Percentiles rank a stretch among this genome's conserved stretches.
These are phyloP conservation scores for Lasiurus cinereus DNA, from an alignment of 2,113 vertebrate genomes.

Conservation along the genomic window DNA sequence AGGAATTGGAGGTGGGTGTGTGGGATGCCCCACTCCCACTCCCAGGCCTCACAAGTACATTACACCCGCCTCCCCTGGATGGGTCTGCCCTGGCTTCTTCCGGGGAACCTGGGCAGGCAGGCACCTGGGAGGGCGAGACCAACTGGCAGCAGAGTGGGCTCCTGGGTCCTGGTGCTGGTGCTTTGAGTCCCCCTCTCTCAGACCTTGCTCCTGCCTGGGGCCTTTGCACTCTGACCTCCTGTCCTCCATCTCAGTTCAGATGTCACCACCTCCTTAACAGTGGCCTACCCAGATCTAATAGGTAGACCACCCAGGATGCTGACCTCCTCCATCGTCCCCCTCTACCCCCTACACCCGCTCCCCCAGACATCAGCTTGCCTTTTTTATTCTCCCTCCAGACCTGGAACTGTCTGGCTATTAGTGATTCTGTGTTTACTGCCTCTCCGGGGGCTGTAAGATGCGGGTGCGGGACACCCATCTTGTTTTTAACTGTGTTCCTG, in stretches of 20 bases:
- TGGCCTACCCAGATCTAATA: not conserved
- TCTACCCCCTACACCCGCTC: too few species aligned
- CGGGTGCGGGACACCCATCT: not conserved
- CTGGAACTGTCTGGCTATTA: rapidly evolving
- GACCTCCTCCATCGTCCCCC: not conserved
- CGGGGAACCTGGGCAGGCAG: too few species aligned
- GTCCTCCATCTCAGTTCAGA: not conserved
- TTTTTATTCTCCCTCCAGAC: not conserved
- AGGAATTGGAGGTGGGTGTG: not conserved
- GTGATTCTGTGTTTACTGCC: not conserved
- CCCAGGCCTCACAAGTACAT: not conserved
- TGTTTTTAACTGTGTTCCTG: not conserved
- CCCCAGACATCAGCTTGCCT: too few species aligned
- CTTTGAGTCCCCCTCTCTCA: not conserved
- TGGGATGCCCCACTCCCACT: not conserved
- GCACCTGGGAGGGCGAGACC: not conserved
- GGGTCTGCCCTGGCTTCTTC: not conserved
- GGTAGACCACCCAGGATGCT: constrained; percentile 13
- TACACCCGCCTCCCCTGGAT: not conserved
- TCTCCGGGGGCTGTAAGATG: too few species aligned
- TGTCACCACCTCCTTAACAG: not conserved
- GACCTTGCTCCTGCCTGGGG: not conserved
- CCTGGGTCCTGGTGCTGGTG: not conserved
- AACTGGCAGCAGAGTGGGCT: rapidly evolving
- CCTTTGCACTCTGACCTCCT: not conserved